Base-by-base conservation (phyloP, 2,113 vertebrate species). In the Bubo blakistoni region DNA sequence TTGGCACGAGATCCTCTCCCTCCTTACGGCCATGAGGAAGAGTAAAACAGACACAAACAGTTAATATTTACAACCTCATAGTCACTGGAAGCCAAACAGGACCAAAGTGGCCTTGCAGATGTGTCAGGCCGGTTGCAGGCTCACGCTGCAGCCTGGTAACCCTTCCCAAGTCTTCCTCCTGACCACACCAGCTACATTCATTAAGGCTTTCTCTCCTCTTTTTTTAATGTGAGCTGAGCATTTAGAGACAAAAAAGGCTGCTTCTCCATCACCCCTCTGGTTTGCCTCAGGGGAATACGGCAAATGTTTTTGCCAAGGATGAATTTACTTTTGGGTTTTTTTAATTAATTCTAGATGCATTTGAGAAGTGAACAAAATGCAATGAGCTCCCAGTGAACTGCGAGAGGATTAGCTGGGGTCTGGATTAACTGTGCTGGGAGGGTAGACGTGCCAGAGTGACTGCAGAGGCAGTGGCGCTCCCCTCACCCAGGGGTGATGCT, bases 361-460 rank as follows among this genome's bases (percentile, higher is more conserved):
- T 87, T 91, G 85, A 91, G 94, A 87, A 91, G 87, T 85, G 94
- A 72, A 90, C 66, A 82, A 96, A 96, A 82, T 18, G 73, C 94
- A 91, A 12, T 62, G 96, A 96, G 94, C 90, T 86, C 73, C 70
- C 66, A 13, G 87, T 96, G 96, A 96, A 94, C 96, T 85, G 94
- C 6, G 66, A 57, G 93, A 69, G 96, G 94, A 96, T 97, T 97
- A 97, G 90, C 91, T 85, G 93, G 66, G 91, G 90, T 90, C 90
- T 92, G 96, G 96, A 97, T 97, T 97, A 97, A 91, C 90, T 76
- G 90, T 85, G 81, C 95, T 91, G 89, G 69, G 77, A 89, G 61
- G 47, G 77, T 38, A 94, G 84, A 76, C 2, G 14, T 65, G 90
- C 57, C 92, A 0, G 40, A 73, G 65, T 38, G 84, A 29, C 52